Conservation (phyloP, 2,797 vertebrate genomes). For the Manis crassicaudata region DNA sequence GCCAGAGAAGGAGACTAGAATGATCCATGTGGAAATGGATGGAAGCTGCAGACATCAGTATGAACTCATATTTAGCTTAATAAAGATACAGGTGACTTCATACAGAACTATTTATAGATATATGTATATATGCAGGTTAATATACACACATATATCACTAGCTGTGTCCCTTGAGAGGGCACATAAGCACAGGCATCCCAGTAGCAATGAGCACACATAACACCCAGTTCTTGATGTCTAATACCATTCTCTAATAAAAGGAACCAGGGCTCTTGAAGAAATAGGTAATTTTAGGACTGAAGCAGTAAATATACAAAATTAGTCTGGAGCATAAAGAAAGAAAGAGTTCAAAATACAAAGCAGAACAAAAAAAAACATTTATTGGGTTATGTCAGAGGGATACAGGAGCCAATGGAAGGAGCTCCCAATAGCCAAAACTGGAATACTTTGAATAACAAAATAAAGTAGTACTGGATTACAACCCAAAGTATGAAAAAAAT, state of each 20-base stretch:
- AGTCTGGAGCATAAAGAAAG: slow-evolving; percentile 34
- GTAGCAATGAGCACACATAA: not conserved
- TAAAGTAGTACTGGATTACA: not conserved
- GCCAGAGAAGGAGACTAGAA: not conserved
- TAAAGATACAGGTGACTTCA: not conserved
- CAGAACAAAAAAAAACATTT: not conserved
- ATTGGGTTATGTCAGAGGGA: not conserved
- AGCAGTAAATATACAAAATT: not conserved
- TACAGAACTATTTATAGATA: not conserved
- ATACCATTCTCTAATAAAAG: slow-evolving; percentile 11
- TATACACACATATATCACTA: not conserved
- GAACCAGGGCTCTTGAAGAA: not conserved
- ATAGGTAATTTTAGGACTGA: not conserved
- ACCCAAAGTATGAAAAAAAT: not conserved
- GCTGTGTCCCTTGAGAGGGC: not conserved
- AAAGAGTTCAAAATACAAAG: not conserved
- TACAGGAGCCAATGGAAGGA: not conserved
- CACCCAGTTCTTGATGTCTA: slow-evolving; percentile 10
- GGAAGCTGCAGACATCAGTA: not conserved
- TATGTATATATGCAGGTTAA: not conserved
- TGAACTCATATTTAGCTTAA: not conserved
- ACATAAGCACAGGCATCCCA: not conserved
- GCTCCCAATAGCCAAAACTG: not conserved
- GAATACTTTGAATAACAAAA: not conserved
- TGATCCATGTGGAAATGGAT: not conserved